phyloP scores from a whole-genome alignment of 2,113 vertebrate species.

The Gasterosteus nipponicus region DNA sequence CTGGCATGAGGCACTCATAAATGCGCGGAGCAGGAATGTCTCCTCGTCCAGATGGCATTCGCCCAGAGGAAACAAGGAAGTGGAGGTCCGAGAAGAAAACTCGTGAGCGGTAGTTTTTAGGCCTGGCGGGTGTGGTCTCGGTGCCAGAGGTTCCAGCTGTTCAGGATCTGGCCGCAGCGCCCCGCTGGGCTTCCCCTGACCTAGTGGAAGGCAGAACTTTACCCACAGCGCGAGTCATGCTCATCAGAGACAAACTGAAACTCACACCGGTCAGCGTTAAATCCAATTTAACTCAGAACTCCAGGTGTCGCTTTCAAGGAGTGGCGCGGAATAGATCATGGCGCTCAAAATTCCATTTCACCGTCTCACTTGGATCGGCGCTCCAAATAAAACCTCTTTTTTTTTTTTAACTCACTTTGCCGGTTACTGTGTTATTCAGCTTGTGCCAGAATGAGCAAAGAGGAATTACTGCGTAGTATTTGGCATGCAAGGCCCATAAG shows the following conservation, averaged over 20 bases:
- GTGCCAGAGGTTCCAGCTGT: slow-evolving; percentile 76
- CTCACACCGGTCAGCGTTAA: slow-evolving; percentile 66
- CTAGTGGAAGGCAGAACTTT: slow-evolving; percentile 47
- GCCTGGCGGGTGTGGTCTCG: slow-evolving; percentile 32
- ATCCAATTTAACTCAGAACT: slow-evolving; percentile 43
- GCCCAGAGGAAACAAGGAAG: slow-evolving; percentile 48
- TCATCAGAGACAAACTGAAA: slow-evolving; percentile 36
- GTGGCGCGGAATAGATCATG: slow-evolving; percentile 2
- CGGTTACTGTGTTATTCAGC: background rate
- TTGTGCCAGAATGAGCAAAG: slow-evolving; percentile 34
- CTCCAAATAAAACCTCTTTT: background rate
- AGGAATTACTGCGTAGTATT: slow-evolving; percentile 30
- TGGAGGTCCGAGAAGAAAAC: slow-evolving; percentile 37
- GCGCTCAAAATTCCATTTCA: slow-evolving; percentile 17
- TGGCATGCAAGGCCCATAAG: slow-evolving; percentile 17
- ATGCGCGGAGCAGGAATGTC: slow-evolving; percentile 42
- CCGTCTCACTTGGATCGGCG: slow-evolving; percentile 21
- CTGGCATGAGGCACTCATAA: slow-evolving; percentile 51
- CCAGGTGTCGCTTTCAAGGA: slow-evolving; percentile 39
- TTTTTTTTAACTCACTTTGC: slow-evolving; percentile 26
- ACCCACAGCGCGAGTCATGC: slow-evolving; percentile 62
- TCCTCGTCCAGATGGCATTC: slow-evolving; percentile 55
- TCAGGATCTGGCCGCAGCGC: slow-evolving; percentile 56
- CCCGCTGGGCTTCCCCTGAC: slow-evolving; percentile 67
- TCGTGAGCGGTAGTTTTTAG: slow-evolving; percentile 52